Evolutionary conservation across 53 echinoderm and acorn worm genomes (phyloP).

Genomic region (Patiria pectinifera): DNA sequence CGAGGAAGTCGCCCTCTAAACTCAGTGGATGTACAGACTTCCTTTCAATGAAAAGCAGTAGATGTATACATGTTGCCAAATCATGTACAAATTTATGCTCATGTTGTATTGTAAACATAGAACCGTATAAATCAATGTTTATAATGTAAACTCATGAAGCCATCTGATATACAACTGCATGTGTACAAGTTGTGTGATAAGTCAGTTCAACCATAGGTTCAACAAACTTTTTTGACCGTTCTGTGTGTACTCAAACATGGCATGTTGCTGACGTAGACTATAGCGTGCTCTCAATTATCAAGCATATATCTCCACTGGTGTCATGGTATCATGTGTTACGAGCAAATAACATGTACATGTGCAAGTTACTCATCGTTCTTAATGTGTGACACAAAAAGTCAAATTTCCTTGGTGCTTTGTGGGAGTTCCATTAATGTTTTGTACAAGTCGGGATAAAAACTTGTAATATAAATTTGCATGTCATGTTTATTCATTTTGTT

Average conservation of each 20-base stretch:
- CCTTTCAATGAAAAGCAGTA: neutral
- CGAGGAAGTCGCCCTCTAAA: neutral
- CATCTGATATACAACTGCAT: neutral
- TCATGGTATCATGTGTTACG: too few species aligned
- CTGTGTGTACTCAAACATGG: neutral
- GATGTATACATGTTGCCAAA: too few species aligned
- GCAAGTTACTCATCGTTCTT: too few species aligned
- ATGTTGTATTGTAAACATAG: neutral
- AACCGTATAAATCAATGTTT: neutral
- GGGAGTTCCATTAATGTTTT: too few species aligned
- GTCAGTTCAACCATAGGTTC: neutral
- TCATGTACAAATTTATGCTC: too few species aligned
- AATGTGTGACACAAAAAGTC: too few species aligned
- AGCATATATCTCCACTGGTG: neutral
- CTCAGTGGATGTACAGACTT: neutral
- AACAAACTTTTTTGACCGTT: neutral
- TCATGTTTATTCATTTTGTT: neutral
- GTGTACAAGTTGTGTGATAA: neutral
- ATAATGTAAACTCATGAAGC: neutral
- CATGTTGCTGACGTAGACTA: neutral
- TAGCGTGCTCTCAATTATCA: neutral
- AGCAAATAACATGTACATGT: too few species aligned
- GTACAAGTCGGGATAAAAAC: too few species aligned
- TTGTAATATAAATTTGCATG: too few species aligned
- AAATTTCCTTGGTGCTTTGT: too few species aligned